Evolutionary conservation across 2,888 invertebrate genomes (phyloP).

Genomic region (Conomelus anceps): DNA sequence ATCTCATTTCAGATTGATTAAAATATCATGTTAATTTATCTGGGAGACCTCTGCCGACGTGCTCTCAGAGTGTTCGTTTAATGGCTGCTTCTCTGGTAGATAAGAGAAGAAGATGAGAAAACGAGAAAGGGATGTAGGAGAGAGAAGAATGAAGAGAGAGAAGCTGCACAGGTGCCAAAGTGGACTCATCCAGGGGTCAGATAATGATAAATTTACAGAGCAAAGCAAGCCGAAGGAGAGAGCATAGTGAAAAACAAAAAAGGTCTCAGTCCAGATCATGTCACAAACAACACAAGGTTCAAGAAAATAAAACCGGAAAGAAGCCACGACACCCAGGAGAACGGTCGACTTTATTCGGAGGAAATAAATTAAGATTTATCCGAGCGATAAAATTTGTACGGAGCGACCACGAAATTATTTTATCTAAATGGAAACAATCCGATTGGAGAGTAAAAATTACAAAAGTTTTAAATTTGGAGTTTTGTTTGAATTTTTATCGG

Average conservation of each 20-base stretch:
- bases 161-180: not conserved
- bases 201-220: not conserved
- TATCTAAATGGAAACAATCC: not conserved
- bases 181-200: not conserved
- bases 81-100: not conserved
- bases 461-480: not conserved
- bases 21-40: not conserved
- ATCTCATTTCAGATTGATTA: not conserved
- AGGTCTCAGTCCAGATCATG: not conserved
- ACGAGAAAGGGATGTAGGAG: not conserved
- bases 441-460: not conserved
- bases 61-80: not conserved
- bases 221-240: not conserved
- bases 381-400: not conserved
- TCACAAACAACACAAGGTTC: not conserved
- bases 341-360: not conserved
- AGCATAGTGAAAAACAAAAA: not conserved
- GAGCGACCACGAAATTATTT: not conserved
- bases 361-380: not conserved
- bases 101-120: not conserved
- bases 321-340: not conserved
- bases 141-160: not conserved
- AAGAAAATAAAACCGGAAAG: not conserved
- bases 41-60: not conserved
- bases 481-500: not conserved